Evolutionary conservation across 2,797 vertebrate species (phyloP).

Genomic region (Microctenopoma stevenorrisi): DNA sequence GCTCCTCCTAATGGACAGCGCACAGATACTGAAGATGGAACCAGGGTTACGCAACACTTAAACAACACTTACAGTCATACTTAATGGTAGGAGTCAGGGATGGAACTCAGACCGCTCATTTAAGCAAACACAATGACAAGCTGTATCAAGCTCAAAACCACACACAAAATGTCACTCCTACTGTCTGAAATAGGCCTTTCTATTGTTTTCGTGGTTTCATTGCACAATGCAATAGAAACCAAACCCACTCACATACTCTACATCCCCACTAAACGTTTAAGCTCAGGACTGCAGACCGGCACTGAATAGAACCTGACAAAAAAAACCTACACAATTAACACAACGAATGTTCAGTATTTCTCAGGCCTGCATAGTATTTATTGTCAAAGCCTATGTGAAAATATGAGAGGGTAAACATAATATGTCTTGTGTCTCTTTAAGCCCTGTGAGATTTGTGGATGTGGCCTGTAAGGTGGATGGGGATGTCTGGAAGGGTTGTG

Average conservation of each 20-base stretch:
- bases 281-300: slow-evolving; percentile 60
- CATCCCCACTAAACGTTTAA: slow-evolving; percentile 62
- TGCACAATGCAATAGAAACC: slow-evolving; percentile 65
- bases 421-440: slow-evolving; percentile 56
- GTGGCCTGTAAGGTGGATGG: slow-evolving; percentile 56
- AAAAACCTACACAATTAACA: slow-evolving; percentile 34
- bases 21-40: slow-evolving; percentile 63
- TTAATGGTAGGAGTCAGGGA: slow-evolving; percentile 60
- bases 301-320: slow-evolving; percentile 45
- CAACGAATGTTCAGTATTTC: slow-evolving; percentile 45
- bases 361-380: slow-evolving; percentile 79
- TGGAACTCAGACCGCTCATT: slow-evolving; percentile 47
- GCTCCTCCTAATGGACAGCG: slow-evolving; percentile 72
- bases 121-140: slow-evolving; percentile 63
- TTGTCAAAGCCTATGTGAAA: slow-evolving; percentile 71
- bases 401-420: slow-evolving; percentile 51
- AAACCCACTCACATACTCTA: slow-evolving; percentile 63
- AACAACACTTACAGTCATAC: slow-evolving; percentile 72
- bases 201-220: slow-evolving; percentile 54
- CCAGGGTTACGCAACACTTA: slow-evolving; percentile 70
- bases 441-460: slow-evolving; percentile 66
- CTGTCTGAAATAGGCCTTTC: slow-evolving; percentile 58
- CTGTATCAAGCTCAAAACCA: slow-evolving; percentile 59
- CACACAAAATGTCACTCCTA: slow-evolving; percentile 58
- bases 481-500: slow-evolving; percentile 25